These are phyloP conservation scores for Crotalus viridis DNA, from an alignment of 2,113 vertebrate species.

Conservation along the genomic window DNA sequence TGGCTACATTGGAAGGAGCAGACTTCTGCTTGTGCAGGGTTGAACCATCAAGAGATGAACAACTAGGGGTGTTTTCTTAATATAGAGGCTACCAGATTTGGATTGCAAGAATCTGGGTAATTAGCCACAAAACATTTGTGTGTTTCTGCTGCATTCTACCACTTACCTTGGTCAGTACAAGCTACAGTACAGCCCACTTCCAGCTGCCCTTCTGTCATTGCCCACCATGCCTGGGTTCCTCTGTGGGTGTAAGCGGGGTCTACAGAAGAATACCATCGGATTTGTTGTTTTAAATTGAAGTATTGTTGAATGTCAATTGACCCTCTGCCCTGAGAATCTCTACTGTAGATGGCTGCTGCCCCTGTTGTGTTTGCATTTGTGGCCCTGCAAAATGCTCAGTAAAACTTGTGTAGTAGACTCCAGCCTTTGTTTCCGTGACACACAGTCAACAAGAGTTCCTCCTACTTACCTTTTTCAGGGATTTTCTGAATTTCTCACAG, in stretches of 20 bases:
- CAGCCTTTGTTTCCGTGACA: background rate
- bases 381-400: background rate
- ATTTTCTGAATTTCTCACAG: background rate
- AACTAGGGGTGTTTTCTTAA: background rate
- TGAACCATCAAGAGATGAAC: background rate
- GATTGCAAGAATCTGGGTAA: background rate
- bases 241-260: background rate
- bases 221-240: background rate
- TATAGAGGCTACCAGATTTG: background rate
- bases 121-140: background rate
- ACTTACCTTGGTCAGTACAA: background rate
- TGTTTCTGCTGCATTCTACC: background rate
- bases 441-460: background rate
- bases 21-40: background rate
- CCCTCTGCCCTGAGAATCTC: background rate
- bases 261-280: background rate
- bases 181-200: background rate
- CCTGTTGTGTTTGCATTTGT: background rate
- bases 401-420: background rate
- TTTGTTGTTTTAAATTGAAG: background rate
- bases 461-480: background rate
- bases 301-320: background rate
- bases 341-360: background rate
- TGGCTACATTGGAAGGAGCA: background rate
- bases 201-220: background rate